phyloP scores from a whole-genome alignment of 2,113 vertebrate genomes.

The Oreocharis arfaki region DNA sequence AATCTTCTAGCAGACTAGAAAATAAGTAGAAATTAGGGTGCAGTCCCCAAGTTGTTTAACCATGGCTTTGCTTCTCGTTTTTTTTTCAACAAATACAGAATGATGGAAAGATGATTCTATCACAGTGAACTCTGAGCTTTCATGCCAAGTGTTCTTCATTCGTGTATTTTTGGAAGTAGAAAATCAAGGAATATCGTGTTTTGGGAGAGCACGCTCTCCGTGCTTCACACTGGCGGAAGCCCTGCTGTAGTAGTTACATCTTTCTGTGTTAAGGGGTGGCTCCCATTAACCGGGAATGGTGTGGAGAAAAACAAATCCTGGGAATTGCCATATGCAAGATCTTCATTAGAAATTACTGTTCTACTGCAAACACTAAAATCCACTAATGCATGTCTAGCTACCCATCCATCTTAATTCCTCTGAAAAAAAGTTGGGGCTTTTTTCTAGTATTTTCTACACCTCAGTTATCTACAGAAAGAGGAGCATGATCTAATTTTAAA shows the following conservation, averaged over 20 bases:
- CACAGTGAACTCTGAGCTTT: background rate
- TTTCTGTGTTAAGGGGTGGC: background rate
- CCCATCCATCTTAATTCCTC: background rate
- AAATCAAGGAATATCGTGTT: background rate
- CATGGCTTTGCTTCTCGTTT: accelerated
- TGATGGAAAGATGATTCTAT: background rate
- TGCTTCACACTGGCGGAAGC: accelerated
- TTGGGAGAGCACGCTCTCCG: background rate
- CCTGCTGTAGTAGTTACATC: background rate
- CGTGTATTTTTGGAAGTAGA: background rate
- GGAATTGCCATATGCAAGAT: background rate
- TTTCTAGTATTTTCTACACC: background rate
- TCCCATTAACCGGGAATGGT: background rate
- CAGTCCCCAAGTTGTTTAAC: background rate
- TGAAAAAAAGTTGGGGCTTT: background rate
- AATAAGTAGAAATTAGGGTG: background rate
- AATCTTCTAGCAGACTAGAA: background rate
- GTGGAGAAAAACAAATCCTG: background rate
- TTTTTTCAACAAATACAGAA: background rate
- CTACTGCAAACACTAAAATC: background rate
- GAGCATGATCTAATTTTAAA: background rate
- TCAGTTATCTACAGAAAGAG: background rate
- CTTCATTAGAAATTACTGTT: background rate
- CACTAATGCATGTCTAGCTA: background rate
- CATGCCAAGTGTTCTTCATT: background rate